Conservation (phyloP, 2,113 vertebrate genomes). For the Corvus cornix region DNA sequence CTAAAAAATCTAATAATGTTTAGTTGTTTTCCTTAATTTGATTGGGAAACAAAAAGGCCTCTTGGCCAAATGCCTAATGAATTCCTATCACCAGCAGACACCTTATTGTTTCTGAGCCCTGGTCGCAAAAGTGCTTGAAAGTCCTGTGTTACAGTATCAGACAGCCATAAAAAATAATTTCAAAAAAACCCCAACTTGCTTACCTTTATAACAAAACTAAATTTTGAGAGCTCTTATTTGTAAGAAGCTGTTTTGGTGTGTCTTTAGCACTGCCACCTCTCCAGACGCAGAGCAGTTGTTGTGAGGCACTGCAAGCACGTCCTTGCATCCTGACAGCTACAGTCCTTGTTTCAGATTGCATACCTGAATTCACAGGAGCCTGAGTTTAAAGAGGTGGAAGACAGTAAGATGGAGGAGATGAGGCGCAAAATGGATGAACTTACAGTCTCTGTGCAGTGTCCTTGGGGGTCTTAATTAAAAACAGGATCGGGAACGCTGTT, state of each 20-base stretch:
- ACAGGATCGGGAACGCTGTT: not conserved
- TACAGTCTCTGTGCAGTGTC: not conserved
- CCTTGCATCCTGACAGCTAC: not conserved
- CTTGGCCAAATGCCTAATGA: conserved; percentile 22
- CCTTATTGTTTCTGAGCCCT: not conserved
- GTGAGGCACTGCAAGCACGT: accelerated
- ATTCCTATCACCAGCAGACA: not conserved
- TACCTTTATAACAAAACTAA: not conserved
- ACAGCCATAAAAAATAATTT: not conserved
- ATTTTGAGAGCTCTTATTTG: not conserved
- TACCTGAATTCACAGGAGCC: not conserved
- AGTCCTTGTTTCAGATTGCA: not conserved
- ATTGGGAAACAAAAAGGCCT: not conserved
- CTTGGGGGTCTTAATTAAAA: not conserved
- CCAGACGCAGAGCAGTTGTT: accelerated
- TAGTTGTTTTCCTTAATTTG: conserved; percentile 48
- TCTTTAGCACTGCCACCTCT: not conserved
- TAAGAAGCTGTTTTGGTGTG: not conserved
- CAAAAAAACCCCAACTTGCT: not conserved
- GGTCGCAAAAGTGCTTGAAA: not conserved
- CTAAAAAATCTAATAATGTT: conserved; percentile 1
- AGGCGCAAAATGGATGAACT: not conserved
- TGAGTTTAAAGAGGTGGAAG: not conserved
- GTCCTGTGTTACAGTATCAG: not conserved
- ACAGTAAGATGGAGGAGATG: not conserved